These are phyloP conservation scores for Pavo muticus DNA, from an alignment of 2,113 vertebrate species.

Conservation along the genomic window DNA sequence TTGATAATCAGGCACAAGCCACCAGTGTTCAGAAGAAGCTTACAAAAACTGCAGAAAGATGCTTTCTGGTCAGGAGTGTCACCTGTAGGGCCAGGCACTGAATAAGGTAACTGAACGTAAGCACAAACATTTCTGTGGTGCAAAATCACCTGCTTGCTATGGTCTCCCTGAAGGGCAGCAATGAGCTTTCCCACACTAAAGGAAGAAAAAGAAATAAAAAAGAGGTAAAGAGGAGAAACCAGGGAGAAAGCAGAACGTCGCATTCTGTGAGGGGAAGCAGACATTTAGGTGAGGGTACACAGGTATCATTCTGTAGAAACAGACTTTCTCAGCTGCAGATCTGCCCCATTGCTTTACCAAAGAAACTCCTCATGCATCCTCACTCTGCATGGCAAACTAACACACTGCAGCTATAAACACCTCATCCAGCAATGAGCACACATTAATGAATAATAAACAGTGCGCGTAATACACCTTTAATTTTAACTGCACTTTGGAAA, in stretches of 20 bases:
- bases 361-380: neutral
- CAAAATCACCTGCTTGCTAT: neutral
- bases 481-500: neutral
- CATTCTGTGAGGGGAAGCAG: neutral
- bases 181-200: neutral
- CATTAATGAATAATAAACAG: neutral
- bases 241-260: neutral
- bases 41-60: neutral
- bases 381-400: neutral
- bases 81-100: neutral
- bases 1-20: neutral
- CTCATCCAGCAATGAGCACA: neutral
- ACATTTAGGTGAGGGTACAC: fast-evolving
- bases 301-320: neutral
- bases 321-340: neutral
- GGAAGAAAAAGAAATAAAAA: neutral
- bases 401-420: neutral
- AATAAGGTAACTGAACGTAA: neutral
- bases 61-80: neutral
- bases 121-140: neutral
- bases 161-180: neutral
- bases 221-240: neutral
- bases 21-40: neutral
- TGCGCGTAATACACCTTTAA: neutral
- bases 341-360: neutral